Percentiles rank a stretch among this genome's conserved stretches.
These are phyloP conservation scores for Heterotis niloticus DNA, from an alignment of 2,113 vertebrate genomes.

Conservation along the genomic window DNA sequence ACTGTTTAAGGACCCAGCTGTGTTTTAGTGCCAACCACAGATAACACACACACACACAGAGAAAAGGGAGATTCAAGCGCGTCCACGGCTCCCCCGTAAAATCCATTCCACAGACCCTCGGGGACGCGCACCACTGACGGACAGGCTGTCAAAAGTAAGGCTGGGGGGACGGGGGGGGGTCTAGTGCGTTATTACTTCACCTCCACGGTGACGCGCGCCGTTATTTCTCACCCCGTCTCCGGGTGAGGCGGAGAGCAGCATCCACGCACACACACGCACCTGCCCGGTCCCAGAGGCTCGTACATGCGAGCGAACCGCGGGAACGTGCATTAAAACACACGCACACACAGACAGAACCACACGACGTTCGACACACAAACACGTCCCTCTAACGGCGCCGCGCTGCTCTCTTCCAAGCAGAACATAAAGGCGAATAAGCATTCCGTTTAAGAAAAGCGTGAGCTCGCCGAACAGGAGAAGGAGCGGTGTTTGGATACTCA, in stretches of 20 bases:
- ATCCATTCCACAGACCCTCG: neutral
- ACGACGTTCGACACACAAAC: constrained; percentile 4
- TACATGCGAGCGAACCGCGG: neutral
- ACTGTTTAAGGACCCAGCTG: neutral
- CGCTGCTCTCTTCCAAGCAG: neutral
- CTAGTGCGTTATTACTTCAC: no score
- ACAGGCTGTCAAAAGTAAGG: neutral
- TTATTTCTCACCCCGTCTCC: no score
- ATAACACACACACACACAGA: neutral
- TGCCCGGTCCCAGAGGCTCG: no score
- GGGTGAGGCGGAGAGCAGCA: constrained; percentile 19
- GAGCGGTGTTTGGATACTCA: constrained; percentile 27
- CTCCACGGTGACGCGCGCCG: no score
- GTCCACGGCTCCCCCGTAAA: neutral
- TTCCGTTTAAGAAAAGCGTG: neutral
- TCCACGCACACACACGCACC: constrained; percentile 2
- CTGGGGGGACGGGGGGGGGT: no score
- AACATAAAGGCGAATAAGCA: neutral
- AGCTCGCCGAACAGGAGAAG: constrained; percentile 4
- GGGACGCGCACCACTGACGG: neutral
- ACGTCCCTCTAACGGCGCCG: neutral
- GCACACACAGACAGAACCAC: neutral
- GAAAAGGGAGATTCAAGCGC: neutral
- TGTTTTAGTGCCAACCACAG: neutral
- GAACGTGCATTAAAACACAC: neutral